Conservation (phyloP, 2,113 vertebrate genomes). For the Paradisaea rubra region DNA sequence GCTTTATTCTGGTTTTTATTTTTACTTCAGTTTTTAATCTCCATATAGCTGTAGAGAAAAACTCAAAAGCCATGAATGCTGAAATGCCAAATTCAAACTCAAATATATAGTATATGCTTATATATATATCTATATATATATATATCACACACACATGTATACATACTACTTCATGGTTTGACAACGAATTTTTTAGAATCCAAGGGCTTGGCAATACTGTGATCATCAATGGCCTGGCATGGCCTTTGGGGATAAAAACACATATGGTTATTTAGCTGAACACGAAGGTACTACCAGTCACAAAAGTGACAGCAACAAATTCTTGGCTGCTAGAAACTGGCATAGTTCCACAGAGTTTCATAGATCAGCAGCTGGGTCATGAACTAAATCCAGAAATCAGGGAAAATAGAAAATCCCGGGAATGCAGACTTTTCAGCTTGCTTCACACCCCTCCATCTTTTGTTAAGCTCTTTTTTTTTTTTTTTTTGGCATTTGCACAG, state of each 20-base stretch:
- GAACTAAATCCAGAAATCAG: background rate
- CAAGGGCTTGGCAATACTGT: background rate
- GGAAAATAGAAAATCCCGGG: background rate
- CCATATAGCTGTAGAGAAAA: background rate
- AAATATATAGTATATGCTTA: background rate
- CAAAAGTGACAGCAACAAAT: background rate
- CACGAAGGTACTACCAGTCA: background rate
- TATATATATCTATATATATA: background rate
- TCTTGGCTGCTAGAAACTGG: background rate
- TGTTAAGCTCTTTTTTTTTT: background rate
- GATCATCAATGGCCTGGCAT: background rate
- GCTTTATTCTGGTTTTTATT: background rate
- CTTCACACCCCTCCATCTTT: background rate
- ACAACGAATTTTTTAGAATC: background rate
- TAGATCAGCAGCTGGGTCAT: background rate
- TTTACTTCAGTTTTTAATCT: background rate
- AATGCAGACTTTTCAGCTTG: constrained; percentile 20
- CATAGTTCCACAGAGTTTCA: background rate
- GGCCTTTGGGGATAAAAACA: background rate
- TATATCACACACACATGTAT: fast-evolving
- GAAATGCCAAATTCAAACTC: background rate
- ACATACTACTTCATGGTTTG: background rate
- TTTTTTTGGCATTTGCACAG: constrained; percentile 14
- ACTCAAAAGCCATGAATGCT: background rate
- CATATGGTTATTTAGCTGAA: background rate